Evolutionary conservation across 2,113 vertebrate genomes (phyloP).

Genomic region (Theristicus caerulescens): DNA sequence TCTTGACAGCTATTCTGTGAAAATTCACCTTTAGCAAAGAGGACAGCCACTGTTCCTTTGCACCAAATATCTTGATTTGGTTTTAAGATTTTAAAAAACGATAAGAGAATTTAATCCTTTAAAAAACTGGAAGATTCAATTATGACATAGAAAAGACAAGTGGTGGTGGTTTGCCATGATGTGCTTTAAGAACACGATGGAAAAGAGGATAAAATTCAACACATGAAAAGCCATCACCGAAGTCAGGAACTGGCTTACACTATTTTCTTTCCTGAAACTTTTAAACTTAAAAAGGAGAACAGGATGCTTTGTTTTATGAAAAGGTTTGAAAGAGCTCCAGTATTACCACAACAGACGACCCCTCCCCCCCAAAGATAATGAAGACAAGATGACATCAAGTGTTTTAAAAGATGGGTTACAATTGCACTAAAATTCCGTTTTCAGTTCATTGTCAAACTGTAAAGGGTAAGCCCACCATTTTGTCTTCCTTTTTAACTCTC

Average conservation of each 20-base stretch:
- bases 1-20: not conserved
- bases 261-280: not conserved
- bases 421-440: not conserved
- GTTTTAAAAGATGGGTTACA: not conserved
- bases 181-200: not conserved
- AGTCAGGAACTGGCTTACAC: not conserved
- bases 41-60: not conserved
- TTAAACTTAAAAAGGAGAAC: not conserved
- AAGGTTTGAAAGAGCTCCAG: not conserved
- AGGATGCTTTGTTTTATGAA: not conserved
- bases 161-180: not conserved
- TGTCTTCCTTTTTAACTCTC: not conserved
- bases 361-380: not conserved
- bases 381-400: not conserved
- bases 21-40: not conserved
- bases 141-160: not conserved
- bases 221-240: not conserved
- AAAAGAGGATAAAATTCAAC: not conserved
- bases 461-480: slow-evolving; percentile 31
- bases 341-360: not conserved
- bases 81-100: not conserved
- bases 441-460: not conserved
- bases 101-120: not conserved
- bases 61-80: not conserved
- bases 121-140: not conserved